These are phyloP conservation scores for Ectemnius cavifrons DNA, from an alignment of 2,888 invertebrate genomes.

Conservation along the genomic window DNA sequence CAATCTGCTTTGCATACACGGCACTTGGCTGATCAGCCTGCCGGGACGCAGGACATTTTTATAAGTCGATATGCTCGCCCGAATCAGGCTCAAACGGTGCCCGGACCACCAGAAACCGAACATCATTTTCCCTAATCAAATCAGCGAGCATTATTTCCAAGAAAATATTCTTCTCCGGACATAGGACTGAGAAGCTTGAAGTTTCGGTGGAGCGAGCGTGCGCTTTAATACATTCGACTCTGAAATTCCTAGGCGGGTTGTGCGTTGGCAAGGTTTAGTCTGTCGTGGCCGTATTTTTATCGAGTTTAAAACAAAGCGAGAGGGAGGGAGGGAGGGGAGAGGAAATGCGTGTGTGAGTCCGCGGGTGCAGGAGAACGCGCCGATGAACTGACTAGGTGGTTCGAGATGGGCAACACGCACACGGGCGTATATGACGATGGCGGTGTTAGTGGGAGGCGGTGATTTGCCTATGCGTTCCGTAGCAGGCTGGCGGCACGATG, in stretches of 20 bases:
- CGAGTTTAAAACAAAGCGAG: constrained; percentile 72
- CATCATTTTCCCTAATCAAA: not conserved
- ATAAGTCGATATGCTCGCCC: not conserved
- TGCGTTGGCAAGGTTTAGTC: constrained; percentile 55
- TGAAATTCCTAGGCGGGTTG: constrained; percentile 69
- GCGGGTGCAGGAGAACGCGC: constrained; percentile 22
- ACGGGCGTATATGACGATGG: constrained; percentile 42
- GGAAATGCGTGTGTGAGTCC: not conserved
- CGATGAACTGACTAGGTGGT: constrained; percentile 28
- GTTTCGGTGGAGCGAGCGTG: not conserved
- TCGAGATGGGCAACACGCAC: constrained; percentile 48
- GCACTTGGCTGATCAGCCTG: constrained; percentile 7
- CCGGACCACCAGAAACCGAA: not conserved
- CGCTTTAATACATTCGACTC: constrained; percentile 64
- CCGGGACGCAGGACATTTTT: not conserved
- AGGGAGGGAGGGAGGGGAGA: not conserved
- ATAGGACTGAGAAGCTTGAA: not conserved
- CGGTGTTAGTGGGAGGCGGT: constrained; percentile 60
- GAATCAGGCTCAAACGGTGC: not conserved
- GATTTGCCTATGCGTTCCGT: constrained; percentile 77
- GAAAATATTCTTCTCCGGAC: too few relatives aligned
- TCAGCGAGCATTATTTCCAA: too few relatives aligned
- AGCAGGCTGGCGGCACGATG: constrained; percentile 74
- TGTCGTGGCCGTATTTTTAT: constrained; percentile 66
- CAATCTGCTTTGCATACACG: constrained; percentile 28